Evolutionary conservation across 2,797 vertebrate genomes (phyloP), one percentile per base, ranked within the genome.

Genomic region (Sparus aurata): DNA sequence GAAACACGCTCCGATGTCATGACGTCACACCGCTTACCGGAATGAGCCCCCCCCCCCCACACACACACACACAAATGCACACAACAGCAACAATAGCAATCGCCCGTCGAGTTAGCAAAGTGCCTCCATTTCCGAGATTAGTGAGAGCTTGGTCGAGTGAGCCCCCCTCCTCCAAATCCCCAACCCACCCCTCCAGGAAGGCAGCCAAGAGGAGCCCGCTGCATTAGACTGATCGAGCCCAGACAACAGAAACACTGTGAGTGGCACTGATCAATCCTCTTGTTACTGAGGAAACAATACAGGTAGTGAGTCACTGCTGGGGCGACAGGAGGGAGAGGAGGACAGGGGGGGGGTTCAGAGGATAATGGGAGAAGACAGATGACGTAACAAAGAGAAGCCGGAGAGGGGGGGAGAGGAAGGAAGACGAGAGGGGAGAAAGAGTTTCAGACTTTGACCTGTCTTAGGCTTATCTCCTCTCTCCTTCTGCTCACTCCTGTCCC

Each of bases 351-450:
- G 85, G 77, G 6, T 63, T 68, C 75, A 83, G 84, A 77, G 78
- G 84, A 95, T 93, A 94, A 95, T 85, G 64, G 88, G 86, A 89
- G 87, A 89, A 84, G 94, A 95, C 94, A 94, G 94, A 95, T 95
- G 95, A 95, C 89, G 92, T 90, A 95, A 95, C 95, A 95, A 95
- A 95, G 94, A 92, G 90, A 86, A 89, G 88, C 83, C 81, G 9
- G 84, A 91, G 85, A 17, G 53, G 80, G 82, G 82, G 90, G 84
- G 77, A 74, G 64, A 16, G 38, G 46, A 55, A 34, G 49, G 70
- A 75, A 74, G 25, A 25, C 25, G 81, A 81, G 58, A 79, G 57
- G 49, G 62, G 66, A 79, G 72, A 85, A 85, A 83, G 85, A 84
- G 77, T 87, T 79, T 79, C 59, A 92, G 88, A 92, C 90, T 94